A percentile compares a stretch with the other conserved stretches of the same genome.
Evolutionary conservation across 2,113 vertebrate genomes (phyloP).

Genomic region (Forbesichthys agassizii): DNA sequence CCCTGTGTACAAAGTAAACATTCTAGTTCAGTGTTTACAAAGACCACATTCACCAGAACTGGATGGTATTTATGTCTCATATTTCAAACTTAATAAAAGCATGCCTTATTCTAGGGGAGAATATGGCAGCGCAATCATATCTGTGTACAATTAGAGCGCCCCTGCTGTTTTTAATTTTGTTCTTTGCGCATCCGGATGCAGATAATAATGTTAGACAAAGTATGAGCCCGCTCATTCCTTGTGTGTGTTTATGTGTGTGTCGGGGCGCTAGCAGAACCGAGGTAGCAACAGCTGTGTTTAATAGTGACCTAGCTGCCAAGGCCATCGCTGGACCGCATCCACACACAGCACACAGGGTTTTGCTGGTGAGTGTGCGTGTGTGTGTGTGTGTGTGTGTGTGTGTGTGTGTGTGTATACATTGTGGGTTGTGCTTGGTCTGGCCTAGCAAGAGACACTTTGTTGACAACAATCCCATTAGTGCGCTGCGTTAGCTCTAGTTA

Average conservation of each 20-base stretch:
- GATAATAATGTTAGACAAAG: conserved; percentile 53
- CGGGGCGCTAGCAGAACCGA: conserved; percentile 23
- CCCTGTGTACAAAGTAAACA: no score
- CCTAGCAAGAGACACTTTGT: conserved; percentile 15
- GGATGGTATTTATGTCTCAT: conserved; percentile 1
- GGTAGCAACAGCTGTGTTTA: conserved; percentile 53
- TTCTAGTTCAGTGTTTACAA: no score
- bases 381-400: conserved; percentile 3
- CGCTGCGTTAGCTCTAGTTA: background rate
- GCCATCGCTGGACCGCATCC: conserved; percentile 40
- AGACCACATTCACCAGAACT: background rate
- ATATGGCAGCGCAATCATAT: conserved; percentile 34
- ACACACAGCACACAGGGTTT: conserved; percentile 17
- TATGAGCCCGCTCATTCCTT: conserved; percentile 5
- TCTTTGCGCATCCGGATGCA: conserved; percentile 44
- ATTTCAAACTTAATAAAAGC: conserved; percentile 20
- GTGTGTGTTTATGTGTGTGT: background rate
- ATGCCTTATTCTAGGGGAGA: conserved; percentile 15
- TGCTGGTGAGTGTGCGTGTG: conserved; percentile 14
- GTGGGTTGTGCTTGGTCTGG: conserved; percentile 3
- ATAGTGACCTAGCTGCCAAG: conserved; percentile 39
- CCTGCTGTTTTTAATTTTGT: conserved; percentile 39
- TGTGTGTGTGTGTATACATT: background rate
- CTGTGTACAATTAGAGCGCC: conserved; percentile 51
- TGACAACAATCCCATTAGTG: background rate